Base-by-base conservation (phyloP, 1,140 invertebrate species). In the Chelonus insularis region DNA sequence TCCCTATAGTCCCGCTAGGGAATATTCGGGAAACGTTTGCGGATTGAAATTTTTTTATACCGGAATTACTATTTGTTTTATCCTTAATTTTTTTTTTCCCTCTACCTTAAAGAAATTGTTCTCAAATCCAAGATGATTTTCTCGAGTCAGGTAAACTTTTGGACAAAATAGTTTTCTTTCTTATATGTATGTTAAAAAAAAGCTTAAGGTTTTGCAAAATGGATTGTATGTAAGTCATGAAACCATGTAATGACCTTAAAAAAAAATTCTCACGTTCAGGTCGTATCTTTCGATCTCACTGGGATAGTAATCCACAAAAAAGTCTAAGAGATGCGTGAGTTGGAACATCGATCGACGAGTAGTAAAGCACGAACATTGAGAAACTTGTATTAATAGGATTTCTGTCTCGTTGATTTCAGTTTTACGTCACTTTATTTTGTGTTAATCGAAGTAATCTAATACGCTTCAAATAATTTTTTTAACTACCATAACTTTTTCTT, bases 221-320 rank as follows among this genome's bases (percentile, higher is more conserved):
- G 20, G 36, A 36, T 37, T 25, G 34, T 39, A 14, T 21, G 43
- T 18, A 23, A 60, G 29, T 12, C 12, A 37, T 43, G 11, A 50
- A 34, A 58, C 14, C 37, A 34, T 36, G 36, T 43, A 36, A 58
- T 9, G n/a, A 57, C 11, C 56, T 54, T 12, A 54, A 20, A 14
- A 32, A 55, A 63, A 59, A 59, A 63, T 51, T 63, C 41, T 63
- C 62, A 63, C 62, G 62, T 63, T 39, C 32, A n/a, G 18, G 41
- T 29, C 57, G 41, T 63, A 63, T 63, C 18, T 57, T 37, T 32
- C 45, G 41, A 52, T 43, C 50, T 25, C 34, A 16, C 55, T 41
- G 29, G 51, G 11, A 18, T 36, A 20, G 16, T 59, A 60, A 63
- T 59, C 62, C 57, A 18, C 21, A 36, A 39, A 55, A n/a, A 48